These are phyloP conservation scores for Diarsia brunnea DNA, from an alignment of 2,888 invertebrate genomes.

Conservation along the genomic window DNA sequence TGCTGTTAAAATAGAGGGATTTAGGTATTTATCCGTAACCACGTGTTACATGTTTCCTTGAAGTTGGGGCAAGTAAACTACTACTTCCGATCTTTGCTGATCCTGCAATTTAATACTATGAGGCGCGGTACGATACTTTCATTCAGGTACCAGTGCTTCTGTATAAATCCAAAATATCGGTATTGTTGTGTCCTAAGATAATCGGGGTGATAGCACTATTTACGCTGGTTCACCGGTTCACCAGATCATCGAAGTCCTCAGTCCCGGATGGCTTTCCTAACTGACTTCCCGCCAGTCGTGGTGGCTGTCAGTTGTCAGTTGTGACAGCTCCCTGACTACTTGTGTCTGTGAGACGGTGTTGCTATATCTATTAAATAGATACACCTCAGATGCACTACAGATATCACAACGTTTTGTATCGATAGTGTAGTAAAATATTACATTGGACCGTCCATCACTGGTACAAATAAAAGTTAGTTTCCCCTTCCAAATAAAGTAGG, in stretches of 20 bases:
- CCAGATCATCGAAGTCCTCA: no score
- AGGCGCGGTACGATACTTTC: not conserved
- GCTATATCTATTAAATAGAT: no score
- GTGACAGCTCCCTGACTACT: no score
- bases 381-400: no score
- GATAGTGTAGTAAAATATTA: not conserved
- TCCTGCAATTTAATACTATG: not conserved
- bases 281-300: no score
- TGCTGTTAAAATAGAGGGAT: not conserved
- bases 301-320: no score
- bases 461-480: conserved; percentile 4
- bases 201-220: no score
- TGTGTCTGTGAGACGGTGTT: no score
- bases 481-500: conserved; percentile 2
- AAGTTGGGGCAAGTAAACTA: not conserved
- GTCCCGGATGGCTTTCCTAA: no score
- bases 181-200: no score
- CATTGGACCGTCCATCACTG: not conserved
- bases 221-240: no score
- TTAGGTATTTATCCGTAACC: not conserved
- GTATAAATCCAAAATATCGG: not conserved
- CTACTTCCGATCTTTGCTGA: not conserved
- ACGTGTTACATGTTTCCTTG: not conserved
- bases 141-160: not conserved
- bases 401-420: not conserved